Percentiles rank a stretch among this genome's conserved stretches.
Evolutionary conservation across 1,140 invertebrate genomes (phyloP).

Genomic region (Drosophila nannoptera): DNA sequence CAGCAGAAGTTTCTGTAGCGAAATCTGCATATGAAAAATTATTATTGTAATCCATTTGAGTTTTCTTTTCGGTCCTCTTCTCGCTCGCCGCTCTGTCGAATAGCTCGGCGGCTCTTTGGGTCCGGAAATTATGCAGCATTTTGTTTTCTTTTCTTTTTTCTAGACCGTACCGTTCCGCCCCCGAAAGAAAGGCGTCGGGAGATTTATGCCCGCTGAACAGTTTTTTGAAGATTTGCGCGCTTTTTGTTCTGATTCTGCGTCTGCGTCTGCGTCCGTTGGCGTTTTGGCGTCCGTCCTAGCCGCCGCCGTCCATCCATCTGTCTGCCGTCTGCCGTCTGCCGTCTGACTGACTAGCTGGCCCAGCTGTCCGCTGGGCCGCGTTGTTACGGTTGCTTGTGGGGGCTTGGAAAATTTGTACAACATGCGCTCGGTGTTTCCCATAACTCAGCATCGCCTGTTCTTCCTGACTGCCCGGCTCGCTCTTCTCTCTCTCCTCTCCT

Average conservation of each 20-base stretch:
- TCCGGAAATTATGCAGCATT: conserved; percentile 73
- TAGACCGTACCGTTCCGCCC: conserved; percentile 35
- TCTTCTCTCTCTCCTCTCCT: conserved; percentile 5
- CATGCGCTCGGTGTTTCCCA: conserved; percentile 71
- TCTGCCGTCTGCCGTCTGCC: conserved; percentile 14
- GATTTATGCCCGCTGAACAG: conserved; percentile 65
- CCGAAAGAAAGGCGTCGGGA: conserved; percentile 71
- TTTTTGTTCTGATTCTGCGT: conserved; percentile 54
- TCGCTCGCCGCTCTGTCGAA: conserved; percentile 10
- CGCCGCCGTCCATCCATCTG: conserved; percentile 13
- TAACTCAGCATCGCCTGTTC: conserved; percentile 62
- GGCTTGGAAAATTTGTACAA: conserved; percentile 66
- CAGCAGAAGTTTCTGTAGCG: conserved; percentile 49
- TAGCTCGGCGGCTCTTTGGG: conserved; percentile 22
- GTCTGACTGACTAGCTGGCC: conserved; percentile 4
- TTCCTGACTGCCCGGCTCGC: conserved; percentile 13
- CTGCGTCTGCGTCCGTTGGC: conserved; percentile 33
- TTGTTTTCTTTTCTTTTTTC: conserved; percentile 50
- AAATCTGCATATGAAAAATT: conserved; percentile 78
- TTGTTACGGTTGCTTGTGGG: conserved; percentile 44
- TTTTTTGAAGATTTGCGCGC: conserved; percentile 60
- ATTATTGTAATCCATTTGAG: conserved; percentile 77
- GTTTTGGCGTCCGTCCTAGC: conserved; percentile 24
- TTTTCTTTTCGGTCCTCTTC: conserved; percentile 5
- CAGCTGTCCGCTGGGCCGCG: conserved; percentile 4